Evolutionary conservation across 2,888 invertebrate genomes (phyloP).

Genomic region (Bombyx huttoni): DNA sequence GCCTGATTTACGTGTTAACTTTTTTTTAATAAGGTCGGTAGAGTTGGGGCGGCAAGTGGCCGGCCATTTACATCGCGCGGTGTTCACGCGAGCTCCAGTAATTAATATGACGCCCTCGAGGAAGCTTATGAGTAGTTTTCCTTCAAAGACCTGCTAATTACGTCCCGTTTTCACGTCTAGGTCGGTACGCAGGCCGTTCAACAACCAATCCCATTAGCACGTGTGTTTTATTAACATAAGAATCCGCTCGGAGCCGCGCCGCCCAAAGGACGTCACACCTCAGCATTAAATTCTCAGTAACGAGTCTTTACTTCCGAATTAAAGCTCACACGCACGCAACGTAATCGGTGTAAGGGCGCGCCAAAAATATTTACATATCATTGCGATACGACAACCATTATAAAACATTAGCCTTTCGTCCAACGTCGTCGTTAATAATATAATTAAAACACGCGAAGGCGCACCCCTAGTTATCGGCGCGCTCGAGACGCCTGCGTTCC

Average conservation of each 20-base stretch:
- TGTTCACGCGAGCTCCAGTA: slow-evolving; percentile 60
- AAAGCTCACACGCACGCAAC: slow-evolving; percentile 60
- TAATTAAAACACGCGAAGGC: slow-evolving; percentile 71
- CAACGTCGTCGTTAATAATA: slow-evolving; percentile 66
- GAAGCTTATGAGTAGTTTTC: slow-evolving; percentile 71
- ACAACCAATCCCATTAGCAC: slow-evolving; percentile 30
- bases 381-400: slow-evolving; percentile 65
- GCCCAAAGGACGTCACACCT: slow-evolving; percentile 54
- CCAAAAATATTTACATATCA: slow-evolving; percentile 69
- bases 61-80: slow-evolving; percentile 57
- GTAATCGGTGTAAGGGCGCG: slow-evolving; percentile 55
- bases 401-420: slow-evolving; percentile 67
- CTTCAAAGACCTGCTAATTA: slow-evolving; percentile 66
- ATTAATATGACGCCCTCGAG: slow-evolving; percentile 67
- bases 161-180: slow-evolving; percentile 35
- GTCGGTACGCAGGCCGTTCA: no score
- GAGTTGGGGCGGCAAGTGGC: slow-evolving; percentile 66
- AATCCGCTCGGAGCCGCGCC: slow-evolving; percentile 32
- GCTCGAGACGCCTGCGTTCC: slow-evolving; percentile 44
- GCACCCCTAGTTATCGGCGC: slow-evolving; percentile 56
- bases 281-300: slow-evolving; percentile 49
- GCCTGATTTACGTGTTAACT: slow-evolving; percentile 71
- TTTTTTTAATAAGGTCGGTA: slow-evolving; percentile 67
- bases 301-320: slow-evolving; percentile 63
- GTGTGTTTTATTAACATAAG: slow-evolving; percentile 35